Conservation (phyloP, 2,888 invertebrate genomes). For the Heterodera filipjevi region DNA sequence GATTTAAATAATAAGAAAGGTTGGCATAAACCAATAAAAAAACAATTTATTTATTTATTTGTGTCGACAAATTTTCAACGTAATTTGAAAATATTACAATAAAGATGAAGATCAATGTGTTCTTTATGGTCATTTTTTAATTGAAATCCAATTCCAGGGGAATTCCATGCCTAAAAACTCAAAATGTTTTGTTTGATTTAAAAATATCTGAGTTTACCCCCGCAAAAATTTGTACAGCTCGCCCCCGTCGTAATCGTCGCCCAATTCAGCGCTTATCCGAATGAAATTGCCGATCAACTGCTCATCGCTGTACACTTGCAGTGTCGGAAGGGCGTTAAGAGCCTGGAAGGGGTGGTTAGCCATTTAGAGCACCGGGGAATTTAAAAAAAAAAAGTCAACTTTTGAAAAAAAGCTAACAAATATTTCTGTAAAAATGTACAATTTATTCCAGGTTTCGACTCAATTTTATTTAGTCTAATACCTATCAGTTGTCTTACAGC, state of each 20-base stretch:
- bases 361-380: no score
- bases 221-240: slow-evolving; percentile 46
- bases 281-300: slow-evolving; percentile 60
- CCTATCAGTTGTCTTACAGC: no score
- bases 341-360: slow-evolving; percentile 40
- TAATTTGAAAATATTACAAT: background rate
- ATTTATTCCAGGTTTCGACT: no score
- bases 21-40: no score
- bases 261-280: slow-evolving; percentile 43
- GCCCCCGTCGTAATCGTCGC: slow-evolving; percentile 49
- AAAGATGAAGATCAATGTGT: no score
- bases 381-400: background rate
- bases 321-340: slow-evolving; percentile 49
- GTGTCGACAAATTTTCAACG: no score
- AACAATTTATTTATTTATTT: no score
- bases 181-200: slow-evolving; percentile 17
- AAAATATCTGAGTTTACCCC: slow-evolving; percentile 32
- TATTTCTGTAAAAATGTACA: no score
- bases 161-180: slow-evolving; percentile 16
- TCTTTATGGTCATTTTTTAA: background rate
- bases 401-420: no score
- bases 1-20: no score
- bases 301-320: slow-evolving; percentile 56
- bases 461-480: no score
- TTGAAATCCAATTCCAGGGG: background rate